phyloP scores from a whole-genome alignment of 1,140 invertebrate species.

The Thaumatotibia leucotreta region DNA sequence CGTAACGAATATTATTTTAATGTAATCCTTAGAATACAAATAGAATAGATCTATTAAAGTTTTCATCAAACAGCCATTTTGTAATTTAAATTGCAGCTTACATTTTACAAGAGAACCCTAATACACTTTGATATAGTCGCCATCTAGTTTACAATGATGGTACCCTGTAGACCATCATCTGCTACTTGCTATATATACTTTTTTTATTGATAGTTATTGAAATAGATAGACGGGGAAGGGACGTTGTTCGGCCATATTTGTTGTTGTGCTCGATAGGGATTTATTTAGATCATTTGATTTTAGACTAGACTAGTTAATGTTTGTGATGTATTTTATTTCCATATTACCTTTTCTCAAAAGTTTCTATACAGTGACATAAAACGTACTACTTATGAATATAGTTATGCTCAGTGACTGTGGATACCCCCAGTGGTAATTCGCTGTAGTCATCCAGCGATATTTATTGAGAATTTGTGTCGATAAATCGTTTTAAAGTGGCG shows the following conservation, averaged over 20 bases:
- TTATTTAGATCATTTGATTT: conserved; percentile 65
- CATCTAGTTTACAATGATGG: not conserved
- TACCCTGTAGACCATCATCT: not conserved
- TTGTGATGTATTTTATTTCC: conserved; percentile 68
- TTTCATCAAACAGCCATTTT: too few relatives aligned
- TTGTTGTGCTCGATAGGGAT: conserved; percentile 70
- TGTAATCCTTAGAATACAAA: too few relatives aligned
- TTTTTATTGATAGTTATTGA: conserved; percentile 13
- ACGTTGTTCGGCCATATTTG: conserved; percentile 73
- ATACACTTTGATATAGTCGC: not conserved
- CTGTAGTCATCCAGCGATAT: conserved; percentile 59
- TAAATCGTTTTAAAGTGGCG: conserved; percentile 65
- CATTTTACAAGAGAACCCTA: not conserved
- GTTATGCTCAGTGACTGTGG: conserved; percentile 61
- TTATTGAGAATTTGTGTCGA: conserved; percentile 42
- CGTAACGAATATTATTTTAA: too few relatives aligned
- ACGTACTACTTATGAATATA: conserved; percentile 29
- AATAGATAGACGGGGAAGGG: conserved; percentile 32
- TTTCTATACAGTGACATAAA: conserved; percentile 49
- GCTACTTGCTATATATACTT: conserved; percentile 10
- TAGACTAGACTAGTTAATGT: conserved; percentile 38
- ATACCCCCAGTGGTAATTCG: conserved; percentile 60
- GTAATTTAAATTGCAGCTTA: too few relatives aligned
- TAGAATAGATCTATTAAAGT: too few relatives aligned
- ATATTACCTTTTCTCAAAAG: conserved; percentile 34